Base-by-base conservation (phyloP, 2,797 vertebrate genomes). In the Micromesistius poutassou region DNA sequence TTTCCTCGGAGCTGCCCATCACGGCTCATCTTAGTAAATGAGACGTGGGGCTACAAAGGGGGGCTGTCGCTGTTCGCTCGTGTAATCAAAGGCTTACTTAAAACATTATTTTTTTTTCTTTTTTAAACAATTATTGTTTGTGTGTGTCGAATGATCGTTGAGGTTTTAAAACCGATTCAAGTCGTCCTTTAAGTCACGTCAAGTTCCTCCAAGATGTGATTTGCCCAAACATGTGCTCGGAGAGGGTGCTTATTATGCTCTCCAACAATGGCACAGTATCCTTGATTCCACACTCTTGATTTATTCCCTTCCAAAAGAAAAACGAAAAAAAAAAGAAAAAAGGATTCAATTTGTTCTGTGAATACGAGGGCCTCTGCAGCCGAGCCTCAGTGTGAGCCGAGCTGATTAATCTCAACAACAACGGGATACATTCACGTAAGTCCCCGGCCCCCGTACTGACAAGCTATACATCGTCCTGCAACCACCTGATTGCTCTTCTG, bases 351-450 rank as follows among this genome's bases (percentile, higher is more conserved):
- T 42, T 74, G 42, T 78, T 82, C 80, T 77, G 71, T 38, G 46
- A 76, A 78, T 77, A 25, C 28, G 25, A 25, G 66, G 0, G 19
- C 19, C 5, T 66, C 25, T 0, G 1, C 62, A 7, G 9, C 62
- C 19, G 5, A 14, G 14, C 30, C 31, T 16, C 12, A 30, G 25
- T 85, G 82, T 77, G 79, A n/a, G 81, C 79, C 85, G 76, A 83
- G 77, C 84, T 84, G 85, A 90, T 91, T 92, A 91, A 92, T 92
- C 85, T 81, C 36, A 85, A 79, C 84, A 85, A 88, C 87, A 82
- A 80, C 75, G 81, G 73, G 73, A 76, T 77, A 13, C 77, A 89
- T 74, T 71, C 80, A 87, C 84, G 79, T 75, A 79, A 84, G 76
- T 87, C 82, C 80, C 78, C 85, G 5, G 80, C 46, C 83, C 86